Base-by-base conservation (phyloP, 2,113 vertebrate genomes). In the Aplodontia rufa region DNA sequence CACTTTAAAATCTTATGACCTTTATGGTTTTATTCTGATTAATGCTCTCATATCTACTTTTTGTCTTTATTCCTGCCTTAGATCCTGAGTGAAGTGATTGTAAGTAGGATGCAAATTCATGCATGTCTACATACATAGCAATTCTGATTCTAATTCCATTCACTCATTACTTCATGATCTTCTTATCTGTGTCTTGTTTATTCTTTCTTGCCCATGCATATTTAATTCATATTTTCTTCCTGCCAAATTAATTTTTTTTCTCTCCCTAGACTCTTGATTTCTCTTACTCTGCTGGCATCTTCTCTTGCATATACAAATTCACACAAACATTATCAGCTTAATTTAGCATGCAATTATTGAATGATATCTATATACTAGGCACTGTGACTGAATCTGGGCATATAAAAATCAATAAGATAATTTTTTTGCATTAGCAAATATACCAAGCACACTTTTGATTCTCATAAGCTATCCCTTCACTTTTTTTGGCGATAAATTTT, bases 51-150 rank as follows among this genome's bases (percentile, higher is more conserved):
- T 5, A 24, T 10, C 47, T 22, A 28, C 1, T 0, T 0, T 12
- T 28, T 40, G 16, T 13, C 35, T 37, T 30, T 32, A 22, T 9
- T 16, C 5, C 13, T 42, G 37, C 4, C 51, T 5, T 3, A 64
- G 35, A 45, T 26, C 3, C 1, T 22, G 47, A 40, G 1, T 3
- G 4, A 2, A 5, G 1, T 0, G 13, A 1, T 0, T 1, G 16
- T 58, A 28, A 8, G 4, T 0, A 0, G 8, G 19, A 0, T n/a
- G 3, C 9, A 51, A 62, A 26, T 7, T 58, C 8, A 9, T 2
- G 12, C 30, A 0, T 30, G 6, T 55, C 74, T 42, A 26, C 4
- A 60, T 11, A 14, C 35, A 35, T 0, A n/a, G 24, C 22, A 12
- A 64, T 49, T 71, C 40, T 16, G 32, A 66, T 49, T 75, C 35